A percentile compares a stretch with the other conserved stretches of the same genome.
phyloP scores from a whole-genome alignment of 64 coral and sea anemone species.

The Montipora efflorescens region DNA sequence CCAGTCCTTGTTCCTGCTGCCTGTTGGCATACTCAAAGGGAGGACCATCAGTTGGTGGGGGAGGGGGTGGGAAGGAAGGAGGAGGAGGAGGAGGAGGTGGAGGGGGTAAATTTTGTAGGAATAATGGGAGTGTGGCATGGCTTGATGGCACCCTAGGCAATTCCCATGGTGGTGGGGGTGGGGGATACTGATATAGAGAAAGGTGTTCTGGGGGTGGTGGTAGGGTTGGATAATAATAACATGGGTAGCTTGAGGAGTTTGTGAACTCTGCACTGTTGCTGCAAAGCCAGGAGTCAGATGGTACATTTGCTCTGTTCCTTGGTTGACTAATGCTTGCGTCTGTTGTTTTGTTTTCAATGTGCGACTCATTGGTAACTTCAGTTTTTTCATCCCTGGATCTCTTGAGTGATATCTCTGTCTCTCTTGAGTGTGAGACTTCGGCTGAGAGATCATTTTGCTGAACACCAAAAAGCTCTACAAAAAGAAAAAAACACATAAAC shows the following conservation, averaged over 20 bases:
- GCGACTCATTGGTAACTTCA: background rate
- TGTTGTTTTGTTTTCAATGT: background rate
- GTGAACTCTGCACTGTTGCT: background rate
- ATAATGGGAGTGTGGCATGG: slow-evolving; percentile 76
- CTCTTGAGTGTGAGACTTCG: background rate
- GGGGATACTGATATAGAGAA: slow-evolving; percentile 51
- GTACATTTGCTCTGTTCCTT: background rate
- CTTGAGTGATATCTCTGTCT: background rate
- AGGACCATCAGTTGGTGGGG: background rate
- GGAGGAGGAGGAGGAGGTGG: slow-evolving; percentile 41
- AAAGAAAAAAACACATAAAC: background rate
- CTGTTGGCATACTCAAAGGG: background rate
- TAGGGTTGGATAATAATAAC: slow-evolving; percentile 47
- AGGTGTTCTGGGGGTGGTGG: slow-evolving; percentile 66
- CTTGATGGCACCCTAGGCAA: slow-evolving; percentile 73
- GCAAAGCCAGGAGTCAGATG: background rate
- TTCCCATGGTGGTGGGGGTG: slow-evolving; percentile 71
- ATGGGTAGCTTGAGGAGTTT: background rate
- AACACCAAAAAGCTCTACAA: slow-evolving; percentile 35
- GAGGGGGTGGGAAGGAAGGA: background rate
- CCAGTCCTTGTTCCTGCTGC: background rate
- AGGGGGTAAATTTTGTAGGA: slow-evolving; percentile 63
- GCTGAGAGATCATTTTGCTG: background rate
- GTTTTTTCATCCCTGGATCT: background rate
- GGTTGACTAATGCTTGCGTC: background rate